Conservation (phyloP, 2,888 invertebrate genomes). For the Mesochorus sp. region DNA sequence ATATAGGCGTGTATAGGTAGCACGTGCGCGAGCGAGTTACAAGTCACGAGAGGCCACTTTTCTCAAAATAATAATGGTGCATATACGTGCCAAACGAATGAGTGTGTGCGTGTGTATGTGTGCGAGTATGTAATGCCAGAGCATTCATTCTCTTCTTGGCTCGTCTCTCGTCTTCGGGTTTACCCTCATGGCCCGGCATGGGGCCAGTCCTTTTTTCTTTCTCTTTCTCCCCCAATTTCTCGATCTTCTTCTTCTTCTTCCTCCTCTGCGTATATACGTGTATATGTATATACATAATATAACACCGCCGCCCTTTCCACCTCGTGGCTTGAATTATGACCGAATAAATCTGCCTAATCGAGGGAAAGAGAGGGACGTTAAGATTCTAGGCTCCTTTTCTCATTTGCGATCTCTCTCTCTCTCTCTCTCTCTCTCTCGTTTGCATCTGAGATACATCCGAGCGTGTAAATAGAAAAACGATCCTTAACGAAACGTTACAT, state of each 20-base stretch:
- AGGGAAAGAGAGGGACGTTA: constrained; percentile 10
- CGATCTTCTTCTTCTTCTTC: constrained; percentile 31
- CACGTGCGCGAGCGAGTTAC: constrained; percentile 55
- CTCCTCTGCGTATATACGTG: neutral
- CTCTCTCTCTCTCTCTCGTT: neutral
- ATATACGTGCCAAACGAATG: constrained; percentile 41
- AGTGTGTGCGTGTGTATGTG: neutral
- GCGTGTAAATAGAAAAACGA: constrained; percentile 56
- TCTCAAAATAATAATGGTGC: constrained; percentile 62
- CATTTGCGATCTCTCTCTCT: neutral
- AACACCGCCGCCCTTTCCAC: constrained; percentile 44
- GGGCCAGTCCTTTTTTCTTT: constrained; percentile 17
- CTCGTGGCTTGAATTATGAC: constrained; percentile 52
- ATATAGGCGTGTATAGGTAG: constrained; percentile 45
- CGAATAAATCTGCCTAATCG: constrained; percentile 63
- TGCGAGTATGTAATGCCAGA: too few relatives aligned
- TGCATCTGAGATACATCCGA: neutral
- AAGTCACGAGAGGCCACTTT: constrained; percentile 62
- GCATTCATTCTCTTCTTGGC: constrained; percentile 48
- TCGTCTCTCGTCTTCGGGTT: constrained; percentile 21
- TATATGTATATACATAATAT: constrained; percentile 7
- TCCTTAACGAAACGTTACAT: constrained; percentile 40
- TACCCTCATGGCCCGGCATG: constrained; percentile 51
- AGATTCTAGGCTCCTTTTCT: neutral
- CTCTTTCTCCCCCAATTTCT: neutral